A percentile compares a stretch with the other conserved stretches of the same genome.
These are phyloP conservation scores for Troglohyphantes excavatus DNA, from an alignment of 2,888 invertebrate species.

Conservation along the genomic window DNA sequence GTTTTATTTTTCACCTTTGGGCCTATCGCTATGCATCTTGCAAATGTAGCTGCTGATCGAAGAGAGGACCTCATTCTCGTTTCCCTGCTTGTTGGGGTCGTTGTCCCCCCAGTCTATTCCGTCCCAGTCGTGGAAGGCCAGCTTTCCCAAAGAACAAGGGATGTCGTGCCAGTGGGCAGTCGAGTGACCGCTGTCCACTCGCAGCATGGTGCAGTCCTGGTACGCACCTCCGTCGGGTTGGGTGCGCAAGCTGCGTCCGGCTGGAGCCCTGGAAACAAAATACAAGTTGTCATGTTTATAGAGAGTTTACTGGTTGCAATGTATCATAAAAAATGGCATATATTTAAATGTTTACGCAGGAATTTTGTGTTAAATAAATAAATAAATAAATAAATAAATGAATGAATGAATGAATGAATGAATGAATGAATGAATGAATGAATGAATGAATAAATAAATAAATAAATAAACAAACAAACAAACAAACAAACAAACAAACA, in stretches of 20 bases:
- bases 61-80: constrained; percentile 52
- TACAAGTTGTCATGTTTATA: too few species aligned
- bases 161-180: constrained; percentile 82
- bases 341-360: too few species aligned
- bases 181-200: constrained; percentile 81
- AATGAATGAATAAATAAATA: too few species aligned
- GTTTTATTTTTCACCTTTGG: constrained; percentile 37
- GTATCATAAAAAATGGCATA: too few species aligned
- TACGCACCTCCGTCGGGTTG: constrained; percentile 82
- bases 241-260: constrained; percentile 70
- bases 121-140: constrained; percentile 68
- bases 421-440: too few species aligned
- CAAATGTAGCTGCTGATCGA: constrained; percentile 80
- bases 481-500: too few species aligned
- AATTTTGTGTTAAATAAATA: too few species aligned
- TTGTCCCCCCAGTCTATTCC: constrained; percentile 64
- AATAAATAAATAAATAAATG: too few species aligned
- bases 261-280: constrained; percentile 74
- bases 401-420: too few species aligned
- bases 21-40: constrained; percentile 79
- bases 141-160: constrained; percentile 81
- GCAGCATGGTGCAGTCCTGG: constrained; percentile 81
- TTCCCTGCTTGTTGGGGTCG: constrained; percentile 19
- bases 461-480: too few species aligned
- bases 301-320: too few species aligned